Evolutionary conservation across 53 echinoderm and acorn worm species (phyloP).

Genomic region (Stichopus horrens): DNA sequence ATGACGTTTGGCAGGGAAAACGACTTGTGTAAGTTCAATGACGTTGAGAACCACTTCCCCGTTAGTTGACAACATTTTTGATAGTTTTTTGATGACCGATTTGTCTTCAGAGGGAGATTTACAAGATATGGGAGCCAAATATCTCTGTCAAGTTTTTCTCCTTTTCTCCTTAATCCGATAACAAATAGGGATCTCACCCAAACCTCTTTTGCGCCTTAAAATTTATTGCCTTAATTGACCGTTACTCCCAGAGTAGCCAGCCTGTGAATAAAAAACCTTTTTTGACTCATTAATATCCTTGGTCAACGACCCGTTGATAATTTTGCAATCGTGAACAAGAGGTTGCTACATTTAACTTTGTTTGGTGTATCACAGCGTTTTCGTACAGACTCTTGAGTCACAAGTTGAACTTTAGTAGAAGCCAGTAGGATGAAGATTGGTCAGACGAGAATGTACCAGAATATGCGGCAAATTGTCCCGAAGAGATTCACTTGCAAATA

Average conservation of each 20-base stretch:
- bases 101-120: neutral
- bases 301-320: neutral
- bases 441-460: too few relatives aligned
- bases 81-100: neutral
- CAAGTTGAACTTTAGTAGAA: too few relatives aligned
- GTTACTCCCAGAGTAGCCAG: neutral
- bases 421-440: too few relatives aligned
- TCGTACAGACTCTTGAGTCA: too few relatives aligned
- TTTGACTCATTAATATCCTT: neutral
- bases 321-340: neutral
- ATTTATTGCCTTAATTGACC: constrained; percentile 10
- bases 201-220: neutral
- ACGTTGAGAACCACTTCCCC: neutral
- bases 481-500: too few relatives aligned
- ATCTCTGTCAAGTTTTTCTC: neutral
- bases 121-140: neutral
- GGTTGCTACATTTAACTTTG: too few relatives aligned
- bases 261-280: neutral
- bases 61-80: neutral
- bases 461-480: too few relatives aligned
- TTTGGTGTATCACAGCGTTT: too few relatives aligned
- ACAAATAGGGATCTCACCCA: neutral
- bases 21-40: constrained; percentile 37
- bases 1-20: neutral
- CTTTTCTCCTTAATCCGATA: neutral